phyloP scores from a whole-genome alignment of 2,888 invertebrate species.

The Amblyteles armatorius region DNA sequence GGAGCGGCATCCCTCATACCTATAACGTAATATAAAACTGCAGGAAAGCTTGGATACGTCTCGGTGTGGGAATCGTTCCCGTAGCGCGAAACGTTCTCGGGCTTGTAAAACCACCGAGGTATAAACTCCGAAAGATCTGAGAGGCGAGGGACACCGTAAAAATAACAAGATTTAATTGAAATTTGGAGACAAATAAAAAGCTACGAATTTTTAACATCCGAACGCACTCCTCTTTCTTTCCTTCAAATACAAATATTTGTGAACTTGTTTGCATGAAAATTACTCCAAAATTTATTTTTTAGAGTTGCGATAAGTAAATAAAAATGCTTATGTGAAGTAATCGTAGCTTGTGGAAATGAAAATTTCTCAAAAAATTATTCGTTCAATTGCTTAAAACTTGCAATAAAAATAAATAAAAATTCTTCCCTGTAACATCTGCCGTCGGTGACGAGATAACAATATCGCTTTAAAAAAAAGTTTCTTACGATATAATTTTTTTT shows the following conservation, averaged over 20 bases:
- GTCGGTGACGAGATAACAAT: no score
- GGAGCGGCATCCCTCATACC: conserved; percentile 34
- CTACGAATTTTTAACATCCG: background rate
- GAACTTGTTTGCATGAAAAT: background rate
- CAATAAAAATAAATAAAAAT: no score
- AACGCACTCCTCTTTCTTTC: background rate
- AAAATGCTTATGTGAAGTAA: no score
- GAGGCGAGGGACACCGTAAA: background rate
- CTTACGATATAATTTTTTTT: no score
- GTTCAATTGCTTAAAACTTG: no score
- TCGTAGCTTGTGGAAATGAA: no score
- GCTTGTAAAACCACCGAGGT: conserved; percentile 8
- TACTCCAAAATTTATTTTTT: no score
- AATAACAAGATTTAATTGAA: background rate
- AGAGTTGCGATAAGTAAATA: no score
- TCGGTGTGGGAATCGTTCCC: conserved; percentile 7
- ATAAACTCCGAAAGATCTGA: background rate
- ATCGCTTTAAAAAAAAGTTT: no score
- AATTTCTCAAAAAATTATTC: no score
- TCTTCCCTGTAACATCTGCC: no score
- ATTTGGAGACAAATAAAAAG: background rate
- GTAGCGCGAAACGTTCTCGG: conserved; percentile 23
- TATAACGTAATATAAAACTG: conserved; percentile 57
- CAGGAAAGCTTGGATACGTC: conserved; percentile 4
- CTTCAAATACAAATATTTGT: no score